Evolutionary conservation across 1,140 invertebrate genomes (phyloP).

Genomic region (Pogonognathellus flavescens): DNA sequence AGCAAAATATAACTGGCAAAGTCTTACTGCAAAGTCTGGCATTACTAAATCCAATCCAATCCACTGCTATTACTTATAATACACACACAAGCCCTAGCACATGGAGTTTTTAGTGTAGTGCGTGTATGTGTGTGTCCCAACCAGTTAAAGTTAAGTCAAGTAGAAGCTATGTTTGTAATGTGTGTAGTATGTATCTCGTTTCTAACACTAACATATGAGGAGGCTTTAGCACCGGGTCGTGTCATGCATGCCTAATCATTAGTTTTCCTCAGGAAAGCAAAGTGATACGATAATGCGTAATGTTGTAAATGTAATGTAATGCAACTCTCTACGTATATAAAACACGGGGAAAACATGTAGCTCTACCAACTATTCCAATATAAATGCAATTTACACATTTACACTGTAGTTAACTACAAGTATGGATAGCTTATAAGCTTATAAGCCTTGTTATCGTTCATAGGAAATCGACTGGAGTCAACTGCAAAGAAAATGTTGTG

Average conservation of each 20-base stretch:
- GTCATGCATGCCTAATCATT: slow-evolving; percentile 55
- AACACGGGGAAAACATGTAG: no score
- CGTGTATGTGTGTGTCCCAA: background rate
- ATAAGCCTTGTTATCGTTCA: slow-evolving; percentile 11
- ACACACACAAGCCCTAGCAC: no score
- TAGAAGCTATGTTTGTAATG: background rate
- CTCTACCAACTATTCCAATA: no score
- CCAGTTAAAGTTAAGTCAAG: background rate
- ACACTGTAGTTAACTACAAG: background rate
- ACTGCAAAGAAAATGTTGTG: slow-evolving; percentile 7
- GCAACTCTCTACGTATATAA: background rate
- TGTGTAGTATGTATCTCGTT: slow-evolving; percentile 10
- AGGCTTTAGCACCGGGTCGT: slow-evolving; percentile 50
- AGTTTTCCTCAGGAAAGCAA: slow-evolving; percentile 25
- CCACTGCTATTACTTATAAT: slow-evolving; percentile 8
- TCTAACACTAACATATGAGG: slow-evolving; percentile 48
- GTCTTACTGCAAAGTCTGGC: background rate
- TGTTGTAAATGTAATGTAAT: background rate
- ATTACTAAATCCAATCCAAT: slow-evolving; percentile 51
- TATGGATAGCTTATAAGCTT: background rate
- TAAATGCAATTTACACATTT: background rate
- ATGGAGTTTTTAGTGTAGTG: background rate
- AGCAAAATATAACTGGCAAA: background rate
- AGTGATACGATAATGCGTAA: slow-evolving; percentile 1
- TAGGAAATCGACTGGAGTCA: slow-evolving; percentile 8